Base-by-base conservation (phyloP, 2,797 vertebrate genomes). In the Lacerta bilineata region DNA sequence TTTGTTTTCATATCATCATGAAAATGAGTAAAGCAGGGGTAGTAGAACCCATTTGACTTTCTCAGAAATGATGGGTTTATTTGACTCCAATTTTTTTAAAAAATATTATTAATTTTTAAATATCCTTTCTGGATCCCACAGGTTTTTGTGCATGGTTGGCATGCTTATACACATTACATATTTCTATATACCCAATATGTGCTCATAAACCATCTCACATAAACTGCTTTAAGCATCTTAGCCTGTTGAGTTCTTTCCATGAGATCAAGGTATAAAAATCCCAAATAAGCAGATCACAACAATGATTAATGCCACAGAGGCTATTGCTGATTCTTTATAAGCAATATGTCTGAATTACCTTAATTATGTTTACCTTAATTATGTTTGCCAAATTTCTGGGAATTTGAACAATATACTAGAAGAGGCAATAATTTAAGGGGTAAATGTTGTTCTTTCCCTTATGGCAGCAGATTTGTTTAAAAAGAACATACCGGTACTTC, bases 391-490 rank as follows among this genome's bases (percentile, higher is more conserved):
- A 33, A 71, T 88, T 83, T 78, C 72, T 84, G 10, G 46, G 2
- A 41, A 83, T 61, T 79, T 61, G 81, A 84, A 68, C 46, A 83
- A 17, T 61, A 25, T 77, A n/a, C 43, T 61, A 55, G 11, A 88
- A 15, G 8, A 59, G 23, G 3, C 66, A 71, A 7, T 88, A 59
- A 69, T 80, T 78, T 88, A 25, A 59, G n/a, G 18, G 3, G 2
- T 61, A 78, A 20, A 71, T 79, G 50, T 71, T n/a, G 2, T 80
- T 79, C 20, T 50, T 77, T 69, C 33, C 33, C 15, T 23, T 25
- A 50, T 29, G 41, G n/a, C 43, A 77, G 43, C 43, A 55, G 33
- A 78, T 78, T 15, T 27, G 66, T 27, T 69, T 55, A 79, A 50
- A 86, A 79, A 18, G 27, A 43, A 43, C 9, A 13, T 41, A n/a